Evolutionary conservation across 2,797 vertebrate genomes (phyloP).

Genomic region (Cyprinodon diabolis): DNA sequence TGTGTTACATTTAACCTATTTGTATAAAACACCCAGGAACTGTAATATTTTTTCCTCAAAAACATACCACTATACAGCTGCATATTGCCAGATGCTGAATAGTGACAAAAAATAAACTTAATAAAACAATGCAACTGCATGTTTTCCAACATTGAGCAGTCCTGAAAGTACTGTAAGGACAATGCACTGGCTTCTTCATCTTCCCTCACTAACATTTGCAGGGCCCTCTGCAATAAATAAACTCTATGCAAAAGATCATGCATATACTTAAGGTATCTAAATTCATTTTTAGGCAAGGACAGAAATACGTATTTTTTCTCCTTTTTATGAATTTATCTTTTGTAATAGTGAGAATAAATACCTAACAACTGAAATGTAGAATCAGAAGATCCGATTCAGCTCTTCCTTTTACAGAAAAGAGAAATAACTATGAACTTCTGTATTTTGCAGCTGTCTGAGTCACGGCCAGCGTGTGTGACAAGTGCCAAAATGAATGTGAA

Average conservation of each 20-base stretch:
- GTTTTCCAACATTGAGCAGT: not conserved
- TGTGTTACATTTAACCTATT: not conserved
- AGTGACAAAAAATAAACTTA: not conserved
- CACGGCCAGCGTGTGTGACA: conserved; percentile 54
- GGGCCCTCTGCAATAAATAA: conserved; percentile 7
- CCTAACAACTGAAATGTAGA: not conserved
- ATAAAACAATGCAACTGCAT: not conserved
- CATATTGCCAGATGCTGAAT: not conserved
- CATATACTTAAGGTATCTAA: not conserved
- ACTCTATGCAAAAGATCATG: conserved; percentile 5
- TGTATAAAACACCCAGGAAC: not conserved
- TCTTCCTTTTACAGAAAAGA: not conserved
- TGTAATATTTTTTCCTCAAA: not conserved
- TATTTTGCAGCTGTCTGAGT: conserved; percentile 45
- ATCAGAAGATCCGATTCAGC: not conserved
- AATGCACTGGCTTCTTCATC: not conserved
- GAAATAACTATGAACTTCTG: conserved; percentile 39
- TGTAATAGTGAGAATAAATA: not conserved
- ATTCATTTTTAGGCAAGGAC: not conserved
- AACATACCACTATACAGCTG: not conserved
- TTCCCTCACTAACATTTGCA: not conserved
- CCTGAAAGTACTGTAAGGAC: not conserved
- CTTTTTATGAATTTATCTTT: not conserved
- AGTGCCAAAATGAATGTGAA: conserved; percentile 55
- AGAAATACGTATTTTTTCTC: not conserved